Evolutionary conservation across 2,113 vertebrate genomes (phyloP).

Genomic region (Pseudorasbora parva): DNA sequence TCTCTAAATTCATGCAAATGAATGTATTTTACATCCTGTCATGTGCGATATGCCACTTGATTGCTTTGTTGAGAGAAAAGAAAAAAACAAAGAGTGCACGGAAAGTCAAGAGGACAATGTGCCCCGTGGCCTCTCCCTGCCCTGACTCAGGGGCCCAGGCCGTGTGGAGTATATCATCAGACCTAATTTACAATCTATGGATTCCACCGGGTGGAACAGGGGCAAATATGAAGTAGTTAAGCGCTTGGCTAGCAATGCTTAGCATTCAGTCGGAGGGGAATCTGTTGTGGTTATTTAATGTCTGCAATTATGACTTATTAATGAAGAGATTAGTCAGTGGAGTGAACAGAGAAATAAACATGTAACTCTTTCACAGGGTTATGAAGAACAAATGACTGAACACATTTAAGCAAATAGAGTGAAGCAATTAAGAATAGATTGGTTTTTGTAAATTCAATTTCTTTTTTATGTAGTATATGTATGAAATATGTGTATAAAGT

Average conservation of each 20-base stretch:
- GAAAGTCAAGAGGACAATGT: constrained; percentile 42
- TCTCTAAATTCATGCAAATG: constrained; percentile 77
- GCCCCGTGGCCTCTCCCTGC: constrained; percentile 51
- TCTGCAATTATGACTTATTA: constrained; percentile 68
- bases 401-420: background rate
- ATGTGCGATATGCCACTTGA: constrained; percentile 74
- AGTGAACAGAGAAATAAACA: constrained; percentile 61
- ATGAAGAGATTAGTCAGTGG: constrained; percentile 60
- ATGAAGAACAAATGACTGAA: constrained; percentile 41
- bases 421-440: background rate
- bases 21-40: constrained; percentile 75
- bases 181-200: constrained; percentile 76
- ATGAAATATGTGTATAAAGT: too few relatives aligned
- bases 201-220: constrained; percentile 70
- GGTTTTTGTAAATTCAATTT: too few relatives aligned
- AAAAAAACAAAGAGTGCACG: constrained; percentile 25
- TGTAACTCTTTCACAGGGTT: constrained; percentile 40
- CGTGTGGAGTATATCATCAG: constrained; percentile 68
- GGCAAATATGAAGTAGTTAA: constrained; percentile 70
- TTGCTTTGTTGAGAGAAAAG: constrained; percentile 71
- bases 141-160: constrained; percentile 26
- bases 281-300: constrained; percentile 59
- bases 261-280: constrained; percentile 58
- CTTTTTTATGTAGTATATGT: too few relatives aligned
- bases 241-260: constrained; percentile 73